These are phyloP conservation scores for Lycorma delicatula DNA, from an alignment of 1,140 invertebrate genomes.

Conservation along the genomic window DNA sequence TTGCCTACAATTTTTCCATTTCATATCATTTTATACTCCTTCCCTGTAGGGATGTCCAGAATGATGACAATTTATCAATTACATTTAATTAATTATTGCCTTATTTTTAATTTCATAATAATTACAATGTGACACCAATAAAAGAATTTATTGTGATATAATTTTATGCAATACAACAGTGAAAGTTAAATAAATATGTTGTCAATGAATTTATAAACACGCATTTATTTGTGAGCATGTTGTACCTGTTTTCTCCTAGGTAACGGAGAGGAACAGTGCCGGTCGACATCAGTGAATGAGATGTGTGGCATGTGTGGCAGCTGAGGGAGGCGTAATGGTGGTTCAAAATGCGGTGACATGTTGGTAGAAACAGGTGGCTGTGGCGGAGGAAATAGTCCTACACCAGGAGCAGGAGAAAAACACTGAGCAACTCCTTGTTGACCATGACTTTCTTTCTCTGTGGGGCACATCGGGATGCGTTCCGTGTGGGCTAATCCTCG, in stretches of 20 bases:
- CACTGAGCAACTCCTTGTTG: not conserved
- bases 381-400: not conserved
- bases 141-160: too few species aligned
- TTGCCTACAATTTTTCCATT: too few species aligned
- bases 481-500: constrained; percentile 66
- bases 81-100: too few species aligned
- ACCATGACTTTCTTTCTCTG: not conserved
- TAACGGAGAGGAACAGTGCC: constrained; percentile 56
- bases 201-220: too few species aligned
- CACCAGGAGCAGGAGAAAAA: constrained; percentile 8
- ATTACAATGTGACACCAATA: too few species aligned
- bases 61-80: too few species aligned
- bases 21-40: too few species aligned
- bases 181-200: too few species aligned
- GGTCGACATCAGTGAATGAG: constrained; percentile 39
- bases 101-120: too few species aligned
- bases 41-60: too few species aligned
- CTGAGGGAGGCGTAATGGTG: constrained; percentile 32
- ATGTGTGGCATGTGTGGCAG: constrained; percentile 43
- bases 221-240: not conserved
- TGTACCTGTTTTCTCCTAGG: constrained; percentile 58
- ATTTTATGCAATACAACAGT: too few species aligned
- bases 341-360: constrained; percentile 19
- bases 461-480: constrained; percentile 30
- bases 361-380: constrained; percentile 8